Base-by-base conservation (phyloP, 1,140 invertebrate genomes). In the Lasioglossum albipes region DNA sequence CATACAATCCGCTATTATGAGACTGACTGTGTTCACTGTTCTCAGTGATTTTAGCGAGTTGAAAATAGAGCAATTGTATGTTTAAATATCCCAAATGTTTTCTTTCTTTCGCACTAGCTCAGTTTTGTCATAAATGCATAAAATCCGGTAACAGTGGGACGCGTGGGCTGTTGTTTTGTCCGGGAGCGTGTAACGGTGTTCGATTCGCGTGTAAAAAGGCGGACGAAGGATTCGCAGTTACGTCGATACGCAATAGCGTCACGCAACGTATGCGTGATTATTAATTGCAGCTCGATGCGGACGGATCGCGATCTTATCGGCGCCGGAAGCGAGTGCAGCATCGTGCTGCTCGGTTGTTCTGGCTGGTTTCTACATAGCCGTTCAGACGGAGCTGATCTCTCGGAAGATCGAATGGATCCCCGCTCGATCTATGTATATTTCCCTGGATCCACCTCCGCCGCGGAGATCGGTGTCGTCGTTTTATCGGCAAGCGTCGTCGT, bases 221-320 rank as follows among this genome's bases (percentile, higher is more conserved):
- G 31, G 10, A 59, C 52, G 22, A 22, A 18, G 52, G 18, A 41
- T 57, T 13, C 59, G 64, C 72, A 71, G 52, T 13, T 72, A 61
- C 65, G 68, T 86, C 78, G 87, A 91, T 92, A 87, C 89, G 89
- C 87, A 92, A 91, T 65, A 87, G 74, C 83, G 85, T 91, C 89
- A 91, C 90, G 90, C 86, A 89, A 90, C 90, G 83, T 86, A 91
- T 89, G 91, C 89, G 90, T 91, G 89, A 92, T 92, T 88, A 79
- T 88, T 91, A 91, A 92, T 92, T 92, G 87, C 76, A 84, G 86
- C 88, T 83, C 66, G 71, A 67, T 62, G 67, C 81, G 76, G 82
- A 84, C 88, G 84, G 87, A 87, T 89, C 72, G 76, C 74, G 90
- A 91, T 91, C 75, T 81, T 90, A 91, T 91, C 90, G 79, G 31